A percentile compares a stretch with the other conserved stretches of the same genome.
Conservation (phyloP, 2,113 vertebrate genomes). For the Mesoclemmys tuberculata region DNA sequence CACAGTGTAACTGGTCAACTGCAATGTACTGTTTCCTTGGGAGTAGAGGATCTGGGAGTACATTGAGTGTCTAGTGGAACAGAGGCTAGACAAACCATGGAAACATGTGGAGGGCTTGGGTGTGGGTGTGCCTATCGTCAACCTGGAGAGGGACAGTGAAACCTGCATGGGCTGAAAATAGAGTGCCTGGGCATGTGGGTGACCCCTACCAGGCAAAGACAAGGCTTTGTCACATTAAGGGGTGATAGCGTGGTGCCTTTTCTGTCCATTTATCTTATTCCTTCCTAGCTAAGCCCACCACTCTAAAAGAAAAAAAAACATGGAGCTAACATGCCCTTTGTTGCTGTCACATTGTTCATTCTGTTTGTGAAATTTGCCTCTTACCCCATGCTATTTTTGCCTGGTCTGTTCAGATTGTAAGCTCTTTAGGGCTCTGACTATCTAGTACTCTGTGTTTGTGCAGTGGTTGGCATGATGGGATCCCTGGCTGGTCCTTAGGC, state of each 20-base stretch:
- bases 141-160: not conserved
- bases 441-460: not conserved
- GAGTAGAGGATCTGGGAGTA: not conserved
- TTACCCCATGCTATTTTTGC: not conserved
- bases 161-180: not conserved
- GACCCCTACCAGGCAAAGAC: not conserved
- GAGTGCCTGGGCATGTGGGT: not conserved
- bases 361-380: not conserved
- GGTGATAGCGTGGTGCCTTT: not conserved
- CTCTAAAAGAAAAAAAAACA: not conserved
- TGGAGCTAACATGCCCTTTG: not conserved
- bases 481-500: not conserved
- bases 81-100: not conserved
- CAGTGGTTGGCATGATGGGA: not conserved
- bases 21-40: not conserved
- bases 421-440: not conserved
- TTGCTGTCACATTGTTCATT: not conserved
- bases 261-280: not conserved
- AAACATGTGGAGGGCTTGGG: not conserved
- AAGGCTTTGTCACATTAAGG: too few relatives aligned
- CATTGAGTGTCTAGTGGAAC: not conserved
- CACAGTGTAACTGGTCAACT: not conserved
- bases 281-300: not conserved
- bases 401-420: not conserved
- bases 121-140: not conserved